Evolutionary conservation across 2,888 invertebrate species (phyloP), one percentile per base, ranked within the genome.

Genomic region (Epirrhoe tristata): DNA sequence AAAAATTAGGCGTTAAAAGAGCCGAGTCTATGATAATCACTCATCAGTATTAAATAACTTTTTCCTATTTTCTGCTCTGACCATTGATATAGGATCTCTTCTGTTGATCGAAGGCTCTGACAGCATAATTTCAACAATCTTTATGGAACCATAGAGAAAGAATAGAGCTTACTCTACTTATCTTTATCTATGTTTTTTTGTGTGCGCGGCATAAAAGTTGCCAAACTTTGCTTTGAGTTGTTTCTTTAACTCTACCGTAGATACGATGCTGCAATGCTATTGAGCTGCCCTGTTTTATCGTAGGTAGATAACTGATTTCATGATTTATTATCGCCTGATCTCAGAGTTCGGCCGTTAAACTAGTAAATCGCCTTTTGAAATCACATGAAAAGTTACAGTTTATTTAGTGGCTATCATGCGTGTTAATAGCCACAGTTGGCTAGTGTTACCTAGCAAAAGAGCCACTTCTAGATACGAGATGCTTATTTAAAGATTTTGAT

Each of bases 311-410:
- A 71, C 16, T 36, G 34, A 16, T 46, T 0, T 24, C n/a, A 46
- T 32, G 31, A 53, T 31, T 53, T 53, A 53, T 32, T 53, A 32
- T 53, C 12, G 31, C n/a, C 53, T 14, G 17, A 6, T 24, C 16
- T 51, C 58, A 12, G 43, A 32, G 57, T 52, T 53, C 14, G 58
- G 48, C 1, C 50, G 54, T 63, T 48, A 63, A 63, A 34, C n/a
- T 58, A 48, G 12, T 24, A 31, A 69, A 69, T 58, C 64, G 75
- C 76, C 77, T 77, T 79, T 77, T 69, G 68, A 77, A 76, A 77
- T 74, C 70, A 48, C 74, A 73, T 80, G 74, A 83, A 72, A 74
- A 63, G 65, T 75, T 74, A 75, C 73, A 64, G 71, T 62, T 71
- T 62, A 75, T 80, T 77, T 77, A 79, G 67, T 65, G 72, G 67